Percentiles rank a stretch among this genome's conserved stretches.
These are phyloP conservation scores for Pristionchus entomophagus DNA, from an alignment of 2,888 invertebrate species.

Conservation along the genomic window DNA sequence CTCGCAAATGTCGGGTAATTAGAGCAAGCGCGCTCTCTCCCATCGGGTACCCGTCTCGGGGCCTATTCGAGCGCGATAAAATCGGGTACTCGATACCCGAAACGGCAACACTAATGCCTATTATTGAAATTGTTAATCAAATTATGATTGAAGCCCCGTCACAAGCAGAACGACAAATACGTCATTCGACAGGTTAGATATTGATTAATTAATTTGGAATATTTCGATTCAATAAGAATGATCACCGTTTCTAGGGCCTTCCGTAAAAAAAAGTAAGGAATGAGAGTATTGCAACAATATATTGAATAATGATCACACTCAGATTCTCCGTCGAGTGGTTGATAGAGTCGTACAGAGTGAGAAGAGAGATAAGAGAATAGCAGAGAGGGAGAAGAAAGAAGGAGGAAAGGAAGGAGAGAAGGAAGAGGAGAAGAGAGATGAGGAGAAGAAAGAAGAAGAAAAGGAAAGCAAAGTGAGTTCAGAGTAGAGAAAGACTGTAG, in stretches of 20 bases:
- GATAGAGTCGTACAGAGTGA: conserved; percentile 33
- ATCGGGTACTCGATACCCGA: too few relatives aligned
- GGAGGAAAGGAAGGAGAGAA: neutral
- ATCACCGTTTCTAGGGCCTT: neutral
- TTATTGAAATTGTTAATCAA: neutral
- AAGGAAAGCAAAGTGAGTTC: neutral
- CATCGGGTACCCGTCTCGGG: too few relatives aligned
- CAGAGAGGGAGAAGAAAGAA: conserved; percentile 16
- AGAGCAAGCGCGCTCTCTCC: too few relatives aligned
- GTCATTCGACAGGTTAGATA: conserved; percentile 26
- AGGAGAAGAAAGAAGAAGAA: neutral
- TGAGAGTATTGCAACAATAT: too few relatives aligned
- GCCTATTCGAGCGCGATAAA: too few relatives aligned
- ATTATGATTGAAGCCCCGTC: neutral
- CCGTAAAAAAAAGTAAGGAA: too few relatives aligned
- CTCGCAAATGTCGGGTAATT: too few relatives aligned
- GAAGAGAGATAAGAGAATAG: conserved; percentile 38
- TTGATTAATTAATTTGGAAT: neutral
- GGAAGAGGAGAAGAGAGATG: neutral
- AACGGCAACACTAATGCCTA: too few relatives aligned
- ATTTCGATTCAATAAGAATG: neutral
- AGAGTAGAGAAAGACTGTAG: neutral
- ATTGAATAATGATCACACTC: too few relatives aligned
- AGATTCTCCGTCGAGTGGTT: conserved; percentile 33
- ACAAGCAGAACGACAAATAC: conserved; percentile 42